A percentile compares a stretch with the other conserved stretches of the same genome.
Conservation (phyloP, 1,140 invertebrate genomes). For the Tetramorium simillimum region DNA sequence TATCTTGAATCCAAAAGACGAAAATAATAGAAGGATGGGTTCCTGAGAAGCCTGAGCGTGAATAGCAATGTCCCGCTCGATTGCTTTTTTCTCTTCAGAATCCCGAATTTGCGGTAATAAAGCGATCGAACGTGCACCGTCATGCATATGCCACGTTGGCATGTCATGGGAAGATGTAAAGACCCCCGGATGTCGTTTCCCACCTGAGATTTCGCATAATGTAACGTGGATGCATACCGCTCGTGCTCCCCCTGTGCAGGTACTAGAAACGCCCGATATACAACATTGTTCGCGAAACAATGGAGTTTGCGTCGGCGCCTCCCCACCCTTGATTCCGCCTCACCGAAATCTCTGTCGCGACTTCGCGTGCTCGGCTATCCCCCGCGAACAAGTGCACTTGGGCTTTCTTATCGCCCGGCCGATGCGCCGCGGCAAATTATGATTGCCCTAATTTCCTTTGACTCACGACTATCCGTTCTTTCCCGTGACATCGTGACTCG, state of each 20-base stretch:
- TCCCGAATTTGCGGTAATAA: slow-evolving; percentile 60
- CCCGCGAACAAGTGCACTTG: slow-evolving; percentile 72
- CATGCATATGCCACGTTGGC: slow-evolving; percentile 12
- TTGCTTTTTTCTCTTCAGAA: slow-evolving; percentile 4
- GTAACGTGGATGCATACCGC: slow-evolving; percentile 6
- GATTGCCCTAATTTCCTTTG: slow-evolving; percentile 77
- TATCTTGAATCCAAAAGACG: slow-evolving; percentile 11
- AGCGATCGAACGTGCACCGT: slow-evolving; percentile 49
- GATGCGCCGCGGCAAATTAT: slow-evolving; percentile 73
- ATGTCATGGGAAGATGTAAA: slow-evolving; percentile 25
- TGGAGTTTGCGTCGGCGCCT: slow-evolving; percentile 40
- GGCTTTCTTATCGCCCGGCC: slow-evolving; percentile 72
- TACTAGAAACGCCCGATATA: slow-evolving; percentile 66
- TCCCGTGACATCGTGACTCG: slow-evolving; percentile 40
- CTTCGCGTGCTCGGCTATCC: slow-evolving; percentile 29
- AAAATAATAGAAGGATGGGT: slow-evolving; percentile 50
- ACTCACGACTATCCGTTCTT: slow-evolving; percentile 59
- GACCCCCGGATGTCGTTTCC: slow-evolving; percentile 32
- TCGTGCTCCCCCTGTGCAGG: slow-evolving; percentile 3
- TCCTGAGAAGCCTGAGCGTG: slow-evolving; percentile 49
- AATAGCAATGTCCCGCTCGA: slow-evolving; percentile 36
- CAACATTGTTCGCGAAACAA: slow-evolving; percentile 77
- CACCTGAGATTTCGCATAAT: slow-evolving; percentile 57
- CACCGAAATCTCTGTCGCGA: neutral
- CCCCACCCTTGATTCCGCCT: slow-evolving; percentile 8